Evolutionary conservation across 2,113 vertebrate genomes (phyloP).

Genomic region (rat (Rattus norvegicus)): DNA sequence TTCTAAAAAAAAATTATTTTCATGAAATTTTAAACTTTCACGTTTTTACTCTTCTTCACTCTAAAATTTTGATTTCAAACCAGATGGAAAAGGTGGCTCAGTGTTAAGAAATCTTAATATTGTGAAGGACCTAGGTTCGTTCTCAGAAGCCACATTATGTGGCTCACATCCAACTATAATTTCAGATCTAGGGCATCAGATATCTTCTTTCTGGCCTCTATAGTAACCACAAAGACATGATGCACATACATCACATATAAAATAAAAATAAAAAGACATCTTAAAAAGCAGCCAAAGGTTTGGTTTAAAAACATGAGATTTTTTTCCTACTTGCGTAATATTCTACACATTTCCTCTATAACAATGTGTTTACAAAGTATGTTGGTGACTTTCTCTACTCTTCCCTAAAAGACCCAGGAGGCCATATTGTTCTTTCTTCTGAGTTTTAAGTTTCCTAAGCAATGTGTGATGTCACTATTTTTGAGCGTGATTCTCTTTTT

Average conservation of each 20-base stretch:
- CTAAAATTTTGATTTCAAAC: neutral
- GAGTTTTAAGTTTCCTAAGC: neutral
- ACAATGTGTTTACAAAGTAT: neutral
- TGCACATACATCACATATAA: neutral
- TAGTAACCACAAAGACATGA: neutral
- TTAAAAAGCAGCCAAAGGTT: neutral
- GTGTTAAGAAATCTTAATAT: neutral
- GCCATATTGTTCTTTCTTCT: neutral
- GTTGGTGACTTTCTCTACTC: no score
- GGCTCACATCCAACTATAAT: neutral
- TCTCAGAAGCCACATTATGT: neutral
- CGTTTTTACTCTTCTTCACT: neutral
- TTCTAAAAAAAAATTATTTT: neutral
- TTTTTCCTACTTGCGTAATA: neutral
- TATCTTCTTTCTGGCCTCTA: neutral
- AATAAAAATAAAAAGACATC: neutral
- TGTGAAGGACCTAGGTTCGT: no score
- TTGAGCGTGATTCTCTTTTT: neutral
- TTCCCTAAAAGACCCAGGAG: fast-evolving
- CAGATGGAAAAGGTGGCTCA: neutral
- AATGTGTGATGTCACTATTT: neutral
- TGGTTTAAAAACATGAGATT: neutral
- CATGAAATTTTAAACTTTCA: neutral
- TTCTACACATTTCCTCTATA: neutral
- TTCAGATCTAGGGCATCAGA: neutral